Percentiles rank a stretch among this genome's conserved stretches.
phyloP scores from a whole-genome alignment of 2,113 vertebrate species.

The Circaetus cinerascens region DNA sequence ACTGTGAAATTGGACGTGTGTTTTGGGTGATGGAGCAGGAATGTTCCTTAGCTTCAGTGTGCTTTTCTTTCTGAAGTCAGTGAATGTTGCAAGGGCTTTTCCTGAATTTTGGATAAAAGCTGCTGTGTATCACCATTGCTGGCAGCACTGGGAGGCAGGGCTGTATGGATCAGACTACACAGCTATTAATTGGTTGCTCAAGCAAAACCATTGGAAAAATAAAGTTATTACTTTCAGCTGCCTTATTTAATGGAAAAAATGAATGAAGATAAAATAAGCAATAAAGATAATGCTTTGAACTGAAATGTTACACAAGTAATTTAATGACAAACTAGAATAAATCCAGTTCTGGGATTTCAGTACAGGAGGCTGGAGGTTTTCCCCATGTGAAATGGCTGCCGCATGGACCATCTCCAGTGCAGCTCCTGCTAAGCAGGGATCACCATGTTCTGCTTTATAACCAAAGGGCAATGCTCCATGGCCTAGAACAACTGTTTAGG shows the following conservation, averaged over 20 bases:
- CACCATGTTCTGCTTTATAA: accelerated
- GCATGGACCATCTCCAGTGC: neutral
- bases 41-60: accelerated
- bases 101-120: neutral
- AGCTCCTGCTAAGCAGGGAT: neutral
- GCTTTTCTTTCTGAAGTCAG: neutral
- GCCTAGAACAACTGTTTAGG: neutral
- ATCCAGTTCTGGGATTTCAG: neutral
- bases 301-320: neutral
- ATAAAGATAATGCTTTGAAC: neutral
- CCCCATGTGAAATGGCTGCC: neutral
- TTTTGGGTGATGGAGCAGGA: neutral
- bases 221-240: neutral
- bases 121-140: neutral
- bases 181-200: neutral
- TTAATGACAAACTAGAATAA: too few species aligned
- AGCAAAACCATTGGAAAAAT: neutral
- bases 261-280: neutral
- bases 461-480: accelerated
- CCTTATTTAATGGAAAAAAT: neutral
- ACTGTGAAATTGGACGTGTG: too few species aligned
- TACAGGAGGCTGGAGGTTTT: neutral
- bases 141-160: neutral
- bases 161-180: neutral
- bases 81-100: neutral